Base-by-base conservation (phyloP, 2,797 vertebrate species). In the Enteromius unitaeniatus region DNA sequence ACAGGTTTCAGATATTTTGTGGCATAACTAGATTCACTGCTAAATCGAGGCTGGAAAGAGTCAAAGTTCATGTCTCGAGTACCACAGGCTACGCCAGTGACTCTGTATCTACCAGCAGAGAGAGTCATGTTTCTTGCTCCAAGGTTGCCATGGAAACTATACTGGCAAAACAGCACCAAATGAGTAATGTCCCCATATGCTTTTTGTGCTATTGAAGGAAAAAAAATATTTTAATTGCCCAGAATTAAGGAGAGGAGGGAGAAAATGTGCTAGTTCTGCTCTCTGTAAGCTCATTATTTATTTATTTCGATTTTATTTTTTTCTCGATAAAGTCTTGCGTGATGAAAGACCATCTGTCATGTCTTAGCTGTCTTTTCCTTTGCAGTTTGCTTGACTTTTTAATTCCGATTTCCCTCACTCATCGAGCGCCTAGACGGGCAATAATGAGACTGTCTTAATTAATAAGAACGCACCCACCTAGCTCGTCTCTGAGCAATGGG, bases 161-260 rank as follows among this genome's bases (percentile, higher is more conserved):
- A 88, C 86, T 87, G 87, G 81, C 87, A 87, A 88, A 89, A 88
- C 84, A 88, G 87, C 79, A 88, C 87, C 87, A 88, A 88, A 87
- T 88, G 88, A 90, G 87, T 86, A 88, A 88, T 90, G 87, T 87
- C 85, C 86, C 88, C 88, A 85, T 88, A 83, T 91, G 85, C 74
- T 85, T 89, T 89, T 85, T 86, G 83, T 86, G 86, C 87, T 91
- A 88, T 81, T 88, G 68, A 90, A 86, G 67, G 72, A 89, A 88
- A 86, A 89, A 86, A 91, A 86, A 86, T 79, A 75, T 90, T 91
- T 92, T 91, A 93, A 92, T 93, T 88, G 91, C 91, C 79, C 84
- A 87, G 88, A 92, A 91, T 91, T 89, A 90, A 84, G 72, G 70
- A 84, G 84, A 82, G 85, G 77, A 80, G 67, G 49, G 62, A 90